Evolutionary conservation across 2,113 vertebrate species (phyloP), one percentile per base, ranked within the genome.

Genomic region (Nannospalax galili): DNA sequence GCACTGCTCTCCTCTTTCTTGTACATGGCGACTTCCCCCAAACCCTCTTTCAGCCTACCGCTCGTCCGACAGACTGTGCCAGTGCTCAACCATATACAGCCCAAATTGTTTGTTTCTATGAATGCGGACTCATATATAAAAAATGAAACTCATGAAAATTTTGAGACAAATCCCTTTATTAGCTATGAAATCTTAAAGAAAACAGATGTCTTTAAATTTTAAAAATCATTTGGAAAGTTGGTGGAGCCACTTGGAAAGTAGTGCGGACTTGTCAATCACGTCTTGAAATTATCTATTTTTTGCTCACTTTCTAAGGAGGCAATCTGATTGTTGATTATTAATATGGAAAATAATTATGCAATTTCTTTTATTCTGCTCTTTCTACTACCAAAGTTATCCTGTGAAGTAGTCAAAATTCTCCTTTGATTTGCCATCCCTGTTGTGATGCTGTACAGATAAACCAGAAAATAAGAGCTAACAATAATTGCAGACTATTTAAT

Each of bases 131-230:
- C 45, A 79, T 73, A 37, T 16, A 72, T 80, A 6, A 89, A 37
- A 88, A 79, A 9, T 28, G 37, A 90, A 89, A 86, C 10, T 32
- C 17, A 56, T 16, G 37, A 73, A 80, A 45, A 58, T 79, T 74
- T 91, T 82, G 4, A 90, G 92, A 93, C 35, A 89, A 94, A 17
- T 64, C 52, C 78, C 30, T 64, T 1, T 62, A 84, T 65, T 65
- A 92, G 65, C 32, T 45, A 88, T 73, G 70, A 89, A 40, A 82
- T 95, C 7, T 6, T 14, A 52, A 26, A 10, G 52, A 11, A 91
- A 87, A 80, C 3, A 93, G 80, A 48, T 48, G 35, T 10, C 52
- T 96, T 95, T 84, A 84, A 56, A 67, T 90, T 89, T 81, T 40
- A 80, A 84, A 64, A 82, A 60, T 48, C 11, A 60, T 20, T 17